Evolutionary conservation across 1,140 invertebrate genomes (phyloP).

Genomic region (Teleopsis dalmanni): DNA sequence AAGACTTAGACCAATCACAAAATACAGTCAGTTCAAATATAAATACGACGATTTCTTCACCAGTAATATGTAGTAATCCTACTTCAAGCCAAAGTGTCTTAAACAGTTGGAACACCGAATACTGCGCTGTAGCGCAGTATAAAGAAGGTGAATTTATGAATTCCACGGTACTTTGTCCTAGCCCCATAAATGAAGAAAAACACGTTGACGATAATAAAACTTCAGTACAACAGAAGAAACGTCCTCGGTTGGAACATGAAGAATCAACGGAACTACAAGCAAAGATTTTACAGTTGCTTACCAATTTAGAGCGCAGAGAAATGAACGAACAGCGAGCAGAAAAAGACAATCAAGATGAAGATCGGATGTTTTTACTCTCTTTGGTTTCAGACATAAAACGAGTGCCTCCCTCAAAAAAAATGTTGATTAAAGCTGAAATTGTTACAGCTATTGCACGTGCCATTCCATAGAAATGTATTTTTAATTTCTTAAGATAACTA

Average conservation of each 20-base stretch:
- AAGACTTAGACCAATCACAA: too few species aligned
- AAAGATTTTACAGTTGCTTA: conserved; percentile 5
- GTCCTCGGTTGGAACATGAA: not conserved
- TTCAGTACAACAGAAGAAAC: not conserved
- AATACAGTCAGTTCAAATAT: too few species aligned
- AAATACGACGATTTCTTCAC: too few species aligned
- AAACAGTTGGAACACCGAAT: conserved; percentile 2
- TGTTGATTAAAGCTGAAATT: conserved; percentile 7
- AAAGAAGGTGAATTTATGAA: conserved; percentile 9
- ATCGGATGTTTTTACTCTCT: conserved; percentile 11
- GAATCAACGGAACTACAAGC: conserved; percentile 4
- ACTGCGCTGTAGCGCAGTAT: conserved; percentile 2
- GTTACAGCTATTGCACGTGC: conserved; percentile 7
- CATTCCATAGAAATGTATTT: not conserved
- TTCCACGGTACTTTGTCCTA: conserved; percentile 1
- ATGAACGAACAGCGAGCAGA: not conserved
- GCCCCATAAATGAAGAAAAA: not conserved
- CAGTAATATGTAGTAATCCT: too few species aligned
- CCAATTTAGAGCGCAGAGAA: conserved; percentile 6
- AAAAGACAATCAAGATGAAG: conserved; percentile 11
- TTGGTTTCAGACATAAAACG: conserved; percentile 10
- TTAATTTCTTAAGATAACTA: not conserved
- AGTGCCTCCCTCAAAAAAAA: conserved; percentile 6
- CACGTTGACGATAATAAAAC: not conserved
- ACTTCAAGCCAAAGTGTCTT: too few species aligned